Evolutionary conservation across 1,140 invertebrate species (phyloP), one percentile per base, ranked within the genome.

Genomic region (Chelonus insularis): DNA sequence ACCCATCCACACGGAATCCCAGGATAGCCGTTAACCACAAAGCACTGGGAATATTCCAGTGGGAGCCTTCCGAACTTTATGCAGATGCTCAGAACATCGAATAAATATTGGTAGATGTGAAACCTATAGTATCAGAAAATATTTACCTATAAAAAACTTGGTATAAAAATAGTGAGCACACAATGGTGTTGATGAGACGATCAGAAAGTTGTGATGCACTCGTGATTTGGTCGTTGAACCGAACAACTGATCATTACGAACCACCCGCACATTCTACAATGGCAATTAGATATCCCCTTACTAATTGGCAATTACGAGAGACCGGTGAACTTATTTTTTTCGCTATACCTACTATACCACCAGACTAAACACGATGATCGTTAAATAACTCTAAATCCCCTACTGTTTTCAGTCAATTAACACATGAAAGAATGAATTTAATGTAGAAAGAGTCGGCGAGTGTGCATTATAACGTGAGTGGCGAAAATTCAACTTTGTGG

Each of bases 281-380:
- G 73, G 71, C 78, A 80, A 82, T 82, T 80, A 80, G 80, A 82
- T 80, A 80, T 78, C 76, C 64, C 52, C 67, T 48, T 60, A 73
- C 80, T 82, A 82, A 80, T 82, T 82, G 80, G 74, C 80, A 82
- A 82, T 82, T 82, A 82, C 41, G 7, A 3, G 1, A 14, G 41
- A 7, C 41, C 16, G 25, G 25, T 29, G 7, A 29, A 43, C 39
- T 43, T 43, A 6, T 43, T 18, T 14, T 43, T 14, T 43, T 14
- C 12, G 2, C 16, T 12, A 16, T 7, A 16, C 14, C 41, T 16
- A 16, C 8, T 12, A 16, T 43, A 2, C 7, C 41, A 16, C 1
- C 14, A 43, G 14, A 43, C 36, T 39, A 39, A 39, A 39, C 36
- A 39, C 9, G 12, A 11, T 14, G 9, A 14, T 14, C 36, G 1